A percentile compares a stretch with the other conserved stretches of the same genome.
Evolutionary conservation across 2,888 invertebrate genomes (phyloP).

Genomic region (Polydrusus tereticollis): DNA sequence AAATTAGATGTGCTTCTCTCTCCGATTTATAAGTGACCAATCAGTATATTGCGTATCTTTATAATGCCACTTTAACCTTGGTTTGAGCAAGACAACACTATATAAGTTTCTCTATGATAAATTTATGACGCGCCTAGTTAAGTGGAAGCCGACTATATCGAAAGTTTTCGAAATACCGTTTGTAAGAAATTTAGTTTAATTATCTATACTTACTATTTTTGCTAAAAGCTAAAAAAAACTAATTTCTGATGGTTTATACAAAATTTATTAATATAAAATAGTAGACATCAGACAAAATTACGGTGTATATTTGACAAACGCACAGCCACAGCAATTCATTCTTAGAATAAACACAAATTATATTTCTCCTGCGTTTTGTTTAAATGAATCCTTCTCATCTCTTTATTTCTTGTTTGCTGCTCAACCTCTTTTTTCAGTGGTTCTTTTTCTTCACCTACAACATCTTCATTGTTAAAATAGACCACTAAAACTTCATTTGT

Average conservation of each 20-base stretch:
- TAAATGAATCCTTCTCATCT: slow-evolving; percentile 71
- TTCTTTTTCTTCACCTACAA: slow-evolving; percentile 69
- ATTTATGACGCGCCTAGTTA: no score
- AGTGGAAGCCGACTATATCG: no score
- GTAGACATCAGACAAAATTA: slow-evolving; percentile 10
- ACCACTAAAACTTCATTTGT: slow-evolving; percentile 73
- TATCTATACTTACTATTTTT: no score
- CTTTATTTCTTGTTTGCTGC: slow-evolving; percentile 75
- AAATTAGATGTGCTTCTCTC: no score
- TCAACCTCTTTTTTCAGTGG: slow-evolving; percentile 75
- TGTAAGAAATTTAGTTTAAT: no score
- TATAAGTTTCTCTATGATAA: no score
- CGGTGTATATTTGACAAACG: not conserved
- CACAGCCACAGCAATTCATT: not conserved
- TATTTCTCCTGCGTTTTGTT: slow-evolving; percentile 56
- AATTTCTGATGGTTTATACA: not conserved
- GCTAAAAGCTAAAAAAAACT: not conserved
- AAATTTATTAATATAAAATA: not conserved
- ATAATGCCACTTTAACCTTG: no score
- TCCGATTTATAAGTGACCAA: no score
- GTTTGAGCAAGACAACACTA: no score
- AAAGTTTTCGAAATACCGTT: no score
- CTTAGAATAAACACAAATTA: slow-evolving; percentile 56
- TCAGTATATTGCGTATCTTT: no score
- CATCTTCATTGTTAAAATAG: slow-evolving; percentile 73